Evolutionary conservation across 2,797 vertebrate species (phyloP).

Genomic region (Microctenopoma stevenorrisi): DNA sequence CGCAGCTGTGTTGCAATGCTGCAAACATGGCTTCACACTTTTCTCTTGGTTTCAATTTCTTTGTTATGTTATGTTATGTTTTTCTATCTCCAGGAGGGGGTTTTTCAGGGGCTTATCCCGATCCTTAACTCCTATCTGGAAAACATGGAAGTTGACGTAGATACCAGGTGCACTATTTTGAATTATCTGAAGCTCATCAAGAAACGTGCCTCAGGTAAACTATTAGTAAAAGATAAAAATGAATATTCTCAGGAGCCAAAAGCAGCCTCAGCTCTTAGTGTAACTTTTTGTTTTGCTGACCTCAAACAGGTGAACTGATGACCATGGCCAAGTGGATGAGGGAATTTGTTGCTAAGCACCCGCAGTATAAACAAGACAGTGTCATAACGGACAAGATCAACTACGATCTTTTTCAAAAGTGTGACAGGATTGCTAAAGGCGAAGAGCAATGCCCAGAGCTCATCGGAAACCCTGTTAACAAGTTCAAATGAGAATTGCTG

Average conservation of each 20-base stretch:
- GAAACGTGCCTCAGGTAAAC: slow-evolving; percentile 95
- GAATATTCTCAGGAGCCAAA: not conserved
- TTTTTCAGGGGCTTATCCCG: slow-evolving; percentile 96
- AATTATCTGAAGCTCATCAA: slow-evolving; percentile 99
- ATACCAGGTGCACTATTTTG: slow-evolving; percentile 96
- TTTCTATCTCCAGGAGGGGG: slow-evolving; percentile 87
- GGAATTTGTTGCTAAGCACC: slow-evolving; percentile 91
- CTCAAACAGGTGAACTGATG: slow-evolving; percentile 91
- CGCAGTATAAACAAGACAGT: slow-evolving; percentile 95
- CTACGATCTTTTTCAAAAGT: slow-evolving; percentile 92
- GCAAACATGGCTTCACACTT: not conserved
- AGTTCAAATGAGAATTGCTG: slow-evolving; percentile 79
- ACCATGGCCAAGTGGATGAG: slow-evolving; percentile 98
- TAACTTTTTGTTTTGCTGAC: not conserved
- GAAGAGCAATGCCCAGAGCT: slow-evolving; percentile 92
- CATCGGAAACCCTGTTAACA: slow-evolving; percentile 89
- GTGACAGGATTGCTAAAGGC: slow-evolving; percentile 91
- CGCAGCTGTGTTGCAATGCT: not conserved
- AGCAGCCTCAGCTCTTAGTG: not conserved
- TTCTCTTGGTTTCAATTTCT: not conserved
- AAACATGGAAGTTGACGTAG: slow-evolving; percentile 99
- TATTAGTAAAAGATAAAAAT: not conserved
- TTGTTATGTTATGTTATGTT: no score
- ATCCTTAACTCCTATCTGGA: slow-evolving; percentile 97
- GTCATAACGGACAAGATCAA: slow-evolving; percentile 95